Conservation (phyloP, 1,140 invertebrate genomes). For the Hypsibius dujardini region DNA sequence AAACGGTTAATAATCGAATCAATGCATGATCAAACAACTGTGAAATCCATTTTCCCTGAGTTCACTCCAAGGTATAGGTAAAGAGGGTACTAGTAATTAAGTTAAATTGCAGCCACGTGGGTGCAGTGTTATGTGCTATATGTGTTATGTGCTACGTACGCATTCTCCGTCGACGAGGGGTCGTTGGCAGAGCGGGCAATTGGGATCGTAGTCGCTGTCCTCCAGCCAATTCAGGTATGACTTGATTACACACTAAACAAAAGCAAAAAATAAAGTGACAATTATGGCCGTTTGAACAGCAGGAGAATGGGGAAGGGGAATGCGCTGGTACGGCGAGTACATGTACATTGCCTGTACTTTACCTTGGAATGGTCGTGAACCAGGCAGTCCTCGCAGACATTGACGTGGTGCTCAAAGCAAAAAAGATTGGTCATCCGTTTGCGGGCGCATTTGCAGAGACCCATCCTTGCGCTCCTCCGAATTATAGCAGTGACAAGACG, state of each 20-base stretch:
- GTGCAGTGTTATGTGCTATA: too few relatives aligned
- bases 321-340: background rate
- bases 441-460: slow-evolving; percentile 91
- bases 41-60: too few relatives aligned
- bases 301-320: slow-evolving; percentile 11
- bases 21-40: slow-evolving; percentile 30
- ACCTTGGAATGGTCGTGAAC: slow-evolving; percentile 85
- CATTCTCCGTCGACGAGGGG: slow-evolving; percentile 61
- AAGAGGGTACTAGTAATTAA: too few relatives aligned
- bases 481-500: too few relatives aligned
- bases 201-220: slow-evolving; percentile 83
- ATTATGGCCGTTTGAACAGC: slow-evolving; percentile 2
- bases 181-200: slow-evolving; percentile 66
- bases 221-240: slow-evolving; percentile 93
- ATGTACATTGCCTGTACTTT: slow-evolving; percentile 27
- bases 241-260: slow-evolving; percentile 78
- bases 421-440: slow-evolving; percentile 88
- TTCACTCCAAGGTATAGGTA: too few relatives aligned
- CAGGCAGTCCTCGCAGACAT: slow-evolving; percentile 96
- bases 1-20: slow-evolving; percentile 28
- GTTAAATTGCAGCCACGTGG: too few relatives aligned
- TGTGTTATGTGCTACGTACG: slow-evolving; percentile 41
- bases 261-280: slow-evolving; percentile 22
- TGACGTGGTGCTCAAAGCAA: slow-evolving; percentile 93
- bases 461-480: slow-evolving; percentile 44